Conservation (phyloP, 2,113 vertebrate species). For the Stigmatopora argus region DNA sequence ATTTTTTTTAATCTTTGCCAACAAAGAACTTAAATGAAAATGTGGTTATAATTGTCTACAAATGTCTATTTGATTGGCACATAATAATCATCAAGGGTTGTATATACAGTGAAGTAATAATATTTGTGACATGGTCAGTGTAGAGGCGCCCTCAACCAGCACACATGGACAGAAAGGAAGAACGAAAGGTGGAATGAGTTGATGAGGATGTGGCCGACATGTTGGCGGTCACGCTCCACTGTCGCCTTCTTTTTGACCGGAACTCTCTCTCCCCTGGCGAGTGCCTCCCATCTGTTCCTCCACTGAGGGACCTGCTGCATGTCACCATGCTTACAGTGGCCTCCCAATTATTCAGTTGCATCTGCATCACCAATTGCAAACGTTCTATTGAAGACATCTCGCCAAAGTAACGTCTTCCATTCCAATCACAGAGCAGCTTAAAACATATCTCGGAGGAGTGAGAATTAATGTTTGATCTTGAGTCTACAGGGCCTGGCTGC, state of each 20-base stretch:
- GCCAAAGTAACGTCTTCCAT: constrained; percentile 55
- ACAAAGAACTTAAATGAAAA: too few species aligned
- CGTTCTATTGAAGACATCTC: constrained; percentile 56
- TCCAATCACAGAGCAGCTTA: constrained; percentile 64
- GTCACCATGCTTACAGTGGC: background rate
- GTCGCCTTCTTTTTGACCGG: constrained; percentile 66
- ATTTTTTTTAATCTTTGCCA: too few species aligned
- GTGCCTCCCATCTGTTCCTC: constrained; percentile 62
- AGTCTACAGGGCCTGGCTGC: constrained; percentile 45
- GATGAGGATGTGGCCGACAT: constrained; percentile 49
- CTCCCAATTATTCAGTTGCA: background rate
- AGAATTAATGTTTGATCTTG: constrained; percentile 64
- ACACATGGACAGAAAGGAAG: background rate
- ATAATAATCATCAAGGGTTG: too few species aligned
- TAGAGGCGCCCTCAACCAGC: background rate
- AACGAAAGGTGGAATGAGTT: background rate
- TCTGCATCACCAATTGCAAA: background rate
- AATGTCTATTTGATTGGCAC: too few species aligned
- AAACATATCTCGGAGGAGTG: constrained; percentile 58
- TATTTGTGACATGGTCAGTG: background rate
- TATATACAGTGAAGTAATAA: too few species aligned
- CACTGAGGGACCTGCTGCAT: constrained; percentile 42
- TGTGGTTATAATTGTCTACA: too few species aligned
- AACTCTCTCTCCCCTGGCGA: constrained; percentile 60
- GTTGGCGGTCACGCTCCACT: constrained; percentile 65